These are phyloP conservation scores for Eurytoma californica DNA, from an alignment of 2,888 invertebrate genomes.

Conservation along the genomic window DNA sequence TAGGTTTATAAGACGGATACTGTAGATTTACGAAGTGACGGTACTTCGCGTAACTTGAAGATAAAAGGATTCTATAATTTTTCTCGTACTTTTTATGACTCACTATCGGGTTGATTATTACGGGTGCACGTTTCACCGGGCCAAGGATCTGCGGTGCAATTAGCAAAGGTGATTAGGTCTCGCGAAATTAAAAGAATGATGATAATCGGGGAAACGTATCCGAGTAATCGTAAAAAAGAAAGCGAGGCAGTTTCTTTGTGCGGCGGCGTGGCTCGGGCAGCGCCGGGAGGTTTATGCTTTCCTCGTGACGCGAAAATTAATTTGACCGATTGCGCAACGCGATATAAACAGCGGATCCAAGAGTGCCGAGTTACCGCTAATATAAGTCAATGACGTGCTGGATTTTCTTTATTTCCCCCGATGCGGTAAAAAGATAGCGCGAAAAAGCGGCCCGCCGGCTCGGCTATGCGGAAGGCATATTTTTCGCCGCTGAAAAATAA, in stretches of 20 bases:
- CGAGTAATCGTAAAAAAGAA: slow-evolving; percentile 49
- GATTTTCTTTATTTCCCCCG: slow-evolving; percentile 21
- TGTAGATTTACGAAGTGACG: too few relatives aligned
- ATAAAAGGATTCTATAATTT: neutral
- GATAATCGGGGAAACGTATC: slow-evolving; percentile 32
- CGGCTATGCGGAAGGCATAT: neutral
- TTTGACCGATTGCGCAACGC: slow-evolving; percentile 50
- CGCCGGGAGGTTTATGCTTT: slow-evolving; percentile 52
- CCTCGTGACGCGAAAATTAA: slow-evolving; percentile 56
- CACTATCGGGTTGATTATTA: neutral
- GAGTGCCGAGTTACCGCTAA: slow-evolving; percentile 13
- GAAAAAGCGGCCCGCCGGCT: neutral
- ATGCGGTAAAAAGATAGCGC: slow-evolving; percentile 1
- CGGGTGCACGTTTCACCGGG: neutral
- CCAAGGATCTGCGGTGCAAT: slow-evolving; percentile 3
- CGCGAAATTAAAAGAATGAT: slow-evolving; percentile 18
- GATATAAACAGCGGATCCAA: slow-evolving; percentile 43
- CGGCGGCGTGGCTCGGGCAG: neutral
- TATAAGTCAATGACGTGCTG: slow-evolving; percentile 28
- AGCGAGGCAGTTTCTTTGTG: slow-evolving; percentile 51
- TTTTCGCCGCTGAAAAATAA: slow-evolving; percentile 3
- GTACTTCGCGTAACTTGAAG: too few relatives aligned
- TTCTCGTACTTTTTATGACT: neutral
- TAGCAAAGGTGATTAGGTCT: slow-evolving; percentile 26
- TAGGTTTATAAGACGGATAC: too few relatives aligned